Base-by-base conservation (phyloP, 2,113 vertebrate genomes). In the Nibea coibor region DNA sequence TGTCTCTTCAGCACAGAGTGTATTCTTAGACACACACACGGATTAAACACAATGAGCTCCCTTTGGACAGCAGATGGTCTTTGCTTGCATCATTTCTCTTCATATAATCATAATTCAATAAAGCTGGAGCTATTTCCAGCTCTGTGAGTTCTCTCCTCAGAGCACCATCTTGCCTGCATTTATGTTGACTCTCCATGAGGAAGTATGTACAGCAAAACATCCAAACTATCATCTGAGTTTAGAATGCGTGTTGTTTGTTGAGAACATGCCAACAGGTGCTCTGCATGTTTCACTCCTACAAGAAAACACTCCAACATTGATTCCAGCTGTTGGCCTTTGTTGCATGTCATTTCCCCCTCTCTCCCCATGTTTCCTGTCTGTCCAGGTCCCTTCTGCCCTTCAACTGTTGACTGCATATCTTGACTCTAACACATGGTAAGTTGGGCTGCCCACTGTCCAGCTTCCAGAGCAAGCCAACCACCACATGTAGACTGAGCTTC, bases 121-220 rank as follows among this genome's bases (percentile, higher is more conserved):
- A 62, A 51, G 39, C 31, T 71, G 67, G 39, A 31, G 11, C 31
- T 57, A 64, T 72, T 64, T 56, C 26, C 26, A 65, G 50, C 14
- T 67, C 28, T 24, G 31, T 26, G 39, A 67, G 6, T 24, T 42
- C 16, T 57, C n/a, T 64, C 10, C 53, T 48, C 69, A 39, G 17
- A 53, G n/a, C 51, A 51, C 17, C 70, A 80, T 73, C 54, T 74
- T 80, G 58, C 54, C 31, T 22, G 35, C 24, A 78, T 56, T 71
- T 54, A 71, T 54, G 31, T 22, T 43, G n/a, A 50, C 53, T 63
- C 19, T 71, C 17, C n/a, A 10, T 51, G 65, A 78, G 65, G 24
- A 75, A 75, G 26, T 59, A 54, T 16, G 42, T n/a, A 47, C 19
- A 42, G 10, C 22, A 57, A 26, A 45, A 71, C 22, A 31, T 50